A percentile compares a stretch with the other conserved stretches of the same genome.
phyloP scores from a whole-genome alignment of 2,888 invertebrate genomes.

The Oxytorus armatus region DNA sequence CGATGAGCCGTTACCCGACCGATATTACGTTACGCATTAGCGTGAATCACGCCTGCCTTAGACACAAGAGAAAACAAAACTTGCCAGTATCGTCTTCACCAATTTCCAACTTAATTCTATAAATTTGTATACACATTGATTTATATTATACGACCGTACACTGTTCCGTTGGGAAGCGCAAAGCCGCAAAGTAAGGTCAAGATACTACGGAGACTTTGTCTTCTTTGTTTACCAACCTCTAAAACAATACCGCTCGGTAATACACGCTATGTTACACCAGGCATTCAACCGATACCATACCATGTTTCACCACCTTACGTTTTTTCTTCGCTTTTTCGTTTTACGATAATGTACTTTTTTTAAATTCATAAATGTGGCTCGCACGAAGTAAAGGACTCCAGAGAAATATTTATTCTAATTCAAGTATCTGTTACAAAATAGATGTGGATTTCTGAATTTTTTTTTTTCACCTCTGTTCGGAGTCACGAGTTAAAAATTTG shows the following conservation, averaged over 20 bases:
- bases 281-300: slow-evolving; percentile 46
- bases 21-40: too few species aligned
- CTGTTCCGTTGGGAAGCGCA: slow-evolving; percentile 51
- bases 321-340: slow-evolving; percentile 15
- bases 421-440: slow-evolving; percentile 65
- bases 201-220: slow-evolving; percentile 29
- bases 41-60: too few species aligned
- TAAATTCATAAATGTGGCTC: slow-evolving; percentile 37
- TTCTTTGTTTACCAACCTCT: slow-evolving; percentile 13
- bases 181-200: slow-evolving; percentile 44
- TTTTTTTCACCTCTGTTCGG: slow-evolving; percentile 14
- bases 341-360: slow-evolving; percentile 11
- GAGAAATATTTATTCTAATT: slow-evolving; percentile 60
- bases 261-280: slow-evolving; percentile 27
- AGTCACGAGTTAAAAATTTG: slow-evolving; percentile 62
- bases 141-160: slow-evolving; percentile 54
- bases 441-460: slow-evolving; percentile 43
- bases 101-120: slow-evolving; percentile 53
- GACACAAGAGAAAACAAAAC: slow-evolving; percentile 6
- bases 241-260: slow-evolving; percentile 40
- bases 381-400: slow-evolving; percentile 46
- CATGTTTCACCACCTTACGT: too few species aligned
- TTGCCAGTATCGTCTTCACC: slow-evolving; percentile 29
- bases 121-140: slow-evolving; percentile 60
- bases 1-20: slow-evolving; percentile 32